Base-by-base conservation (phyloP, 2,888 invertebrate genomes). In the Heliconius erato region DNA sequence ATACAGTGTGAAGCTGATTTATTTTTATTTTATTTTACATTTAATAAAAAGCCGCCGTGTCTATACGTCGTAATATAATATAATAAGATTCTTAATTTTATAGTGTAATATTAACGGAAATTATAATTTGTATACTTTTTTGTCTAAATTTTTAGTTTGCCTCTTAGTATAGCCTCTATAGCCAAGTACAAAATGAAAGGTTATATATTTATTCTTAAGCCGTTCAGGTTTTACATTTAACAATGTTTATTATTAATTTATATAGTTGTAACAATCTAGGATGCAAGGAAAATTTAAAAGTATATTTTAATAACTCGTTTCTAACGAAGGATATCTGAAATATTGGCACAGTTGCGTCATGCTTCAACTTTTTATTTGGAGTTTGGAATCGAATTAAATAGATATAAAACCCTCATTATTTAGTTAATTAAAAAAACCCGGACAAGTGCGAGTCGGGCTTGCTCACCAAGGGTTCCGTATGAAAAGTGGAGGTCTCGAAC, bases 321-420 rank as follows among this genome's bases (percentile, higher is more conserved):
- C 5, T 40, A 74, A 4, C 16, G 19, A 28, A 23, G 6, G 19
- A 40, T n/a, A 59, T 54, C 40, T 49, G 67, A 81, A 69, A n/a
- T 69, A 16, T 12, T 44, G 77, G 35, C 16, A 77, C 35, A 59
- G 49, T 19, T 76, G 49, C 40, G 40, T 77, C 69, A 59, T 44
- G 59, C 59, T 69, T 14, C 71, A 63, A n/a, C 59, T 63, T 40
- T 19, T 26, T n/a, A 69, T 40, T 68, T 19, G 28, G 5, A 26
- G 59, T 67, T 80, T 40, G 40, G 76, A 54, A 49, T 74, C 5
- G 74, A 69, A 81, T 81, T 76, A 76, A 69, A 77, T 44, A 28
- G 68, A 69, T 23, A 16, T 49, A 49, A 40, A 9, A 40, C 2
- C 40, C 40, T 40, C 40, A 11, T 11, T 35, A 9, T 9, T 40